Evolutionary conservation across 2,113 vertebrate species (phyloP), one percentile per base, ranked within the genome.

Genomic region (Tricholaema leucomelas): DNA sequence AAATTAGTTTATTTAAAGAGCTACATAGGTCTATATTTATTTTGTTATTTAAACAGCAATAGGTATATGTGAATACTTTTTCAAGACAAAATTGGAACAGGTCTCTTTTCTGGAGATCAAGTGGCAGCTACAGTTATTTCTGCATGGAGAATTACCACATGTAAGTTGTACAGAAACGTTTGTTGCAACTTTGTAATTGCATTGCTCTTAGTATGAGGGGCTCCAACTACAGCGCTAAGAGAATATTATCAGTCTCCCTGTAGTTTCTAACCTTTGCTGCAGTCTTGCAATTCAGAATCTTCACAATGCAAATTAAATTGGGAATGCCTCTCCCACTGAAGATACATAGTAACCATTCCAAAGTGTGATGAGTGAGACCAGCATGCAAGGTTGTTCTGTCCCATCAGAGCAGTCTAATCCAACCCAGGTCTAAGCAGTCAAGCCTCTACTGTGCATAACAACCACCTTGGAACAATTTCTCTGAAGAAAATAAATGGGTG

Each of bases 171-270:
- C 66, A 65, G 75, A 82, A 91, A 83, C 89, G 9, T 88, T 89
- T 91, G 36, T 70, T 93, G 21, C 23, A 82, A 90, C 73, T 94
- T 93, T 90, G 90, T 90, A 87, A 91, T 95, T 92, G 90, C 56
- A 24, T 91, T 87, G 20, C 25, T 17, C 65, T 85, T 77, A 85
- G 61, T 92, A 3, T 54, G 76, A 93, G 74, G 82, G 65, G 69
- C 67, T 76, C 35, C 13, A n/a, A 76, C 18, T 90, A 54, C 48
- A 92, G 60, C 40, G 64, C 87, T 82, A 77, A 91, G 70, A 87
- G 90, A 93, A 93, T 40, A 46, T 79, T 91, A 76, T 70, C 63
- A 63, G 0, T 85, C 65, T 79, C 70, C 46, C 30, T 20, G 27
- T 80, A 74, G 73, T 85, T 94, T 94, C 46, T 56, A 64, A 60